These are phyloP conservation scores for Drosophila rellima DNA, from an alignment of 2,888 invertebrate species.

Conservation along the genomic window DNA sequence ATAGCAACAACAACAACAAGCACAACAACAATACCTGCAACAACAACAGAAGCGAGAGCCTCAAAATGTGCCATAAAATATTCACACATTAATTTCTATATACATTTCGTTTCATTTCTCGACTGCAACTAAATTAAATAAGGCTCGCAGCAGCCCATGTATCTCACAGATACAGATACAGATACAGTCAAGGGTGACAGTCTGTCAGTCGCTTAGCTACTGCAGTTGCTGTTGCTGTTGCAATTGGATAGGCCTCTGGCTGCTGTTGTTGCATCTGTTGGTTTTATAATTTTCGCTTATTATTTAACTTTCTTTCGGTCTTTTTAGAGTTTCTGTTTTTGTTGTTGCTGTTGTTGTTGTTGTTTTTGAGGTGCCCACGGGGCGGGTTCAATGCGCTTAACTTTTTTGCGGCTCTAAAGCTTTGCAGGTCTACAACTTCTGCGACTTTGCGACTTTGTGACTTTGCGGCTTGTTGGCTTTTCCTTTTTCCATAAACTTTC, in stretches of 20 bases:
- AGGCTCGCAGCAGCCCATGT: conserved; percentile 18
- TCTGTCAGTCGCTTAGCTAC: conserved; percentile 14
- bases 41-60: conserved; percentile 19
- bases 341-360: background rate
- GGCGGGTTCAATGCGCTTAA: conserved; percentile 74
- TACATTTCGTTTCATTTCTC: conserved; percentile 33
- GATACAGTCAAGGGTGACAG: conserved; percentile 29
- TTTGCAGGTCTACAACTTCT: background rate
- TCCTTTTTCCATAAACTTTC: conserved; percentile 66
- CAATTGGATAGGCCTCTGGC: conserved; percentile 55
- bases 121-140: conserved; percentile 42
- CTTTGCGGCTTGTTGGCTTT: conserved; percentile 46
- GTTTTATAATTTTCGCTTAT: conserved; percentile 59
- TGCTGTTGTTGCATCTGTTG: conserved; percentile 19
- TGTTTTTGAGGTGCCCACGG: conserved; percentile 14
- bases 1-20: conserved; percentile 21
- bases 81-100: conserved; percentile 72
- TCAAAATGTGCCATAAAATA: conserved; percentile 43
- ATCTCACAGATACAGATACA: conserved; percentile 32
- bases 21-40: conserved; percentile 1
- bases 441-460: background rate
- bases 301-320: conserved; percentile 73
- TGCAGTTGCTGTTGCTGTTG: conserved; percentile 30
- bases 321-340: conserved; percentile 11
- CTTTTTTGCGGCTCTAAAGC: conserved; percentile 31